phyloP scores from a whole-genome alignment of 2,797 vertebrate species.

The Megalops cyprinoides region DNA sequence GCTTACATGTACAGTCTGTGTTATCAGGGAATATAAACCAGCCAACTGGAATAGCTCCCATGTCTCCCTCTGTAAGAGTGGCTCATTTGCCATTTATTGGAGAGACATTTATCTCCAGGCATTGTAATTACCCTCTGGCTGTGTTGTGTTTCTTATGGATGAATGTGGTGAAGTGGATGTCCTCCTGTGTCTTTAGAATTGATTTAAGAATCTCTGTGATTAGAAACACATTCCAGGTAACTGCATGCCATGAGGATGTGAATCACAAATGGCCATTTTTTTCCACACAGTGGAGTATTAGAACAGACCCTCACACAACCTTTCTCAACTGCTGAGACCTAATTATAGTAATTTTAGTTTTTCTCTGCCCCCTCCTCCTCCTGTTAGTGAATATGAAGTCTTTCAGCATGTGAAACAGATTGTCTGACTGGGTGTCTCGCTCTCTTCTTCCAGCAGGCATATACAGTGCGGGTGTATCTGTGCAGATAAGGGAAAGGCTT shows the following conservation, averaged over 20 bases:
- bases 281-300: neutral
- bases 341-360: slow-evolving; percentile 11
- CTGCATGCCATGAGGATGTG: neutral
- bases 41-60: neutral
- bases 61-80: neutral
- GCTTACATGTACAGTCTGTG: neutral
- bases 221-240: slow-evolving; percentile 1
- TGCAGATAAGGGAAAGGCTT: neutral
- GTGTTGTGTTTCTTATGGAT: neutral
- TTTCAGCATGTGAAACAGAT: slow-evolving; percentile 25
- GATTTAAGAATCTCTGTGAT: neutral
- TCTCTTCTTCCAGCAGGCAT: neutral
- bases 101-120: neutral
- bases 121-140: slow-evolving; percentile 13
- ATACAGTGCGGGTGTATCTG: neutral
- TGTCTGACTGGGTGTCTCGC: neutral
- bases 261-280: neutral
- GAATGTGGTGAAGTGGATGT: neutral
- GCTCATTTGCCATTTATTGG: neutral
- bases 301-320: neutral
- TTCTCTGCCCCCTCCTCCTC: neutral
- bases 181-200: neutral
- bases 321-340: neutral
- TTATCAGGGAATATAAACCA: neutral
- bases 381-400: neutral